Percentiles rank a stretch among this genome's conserved stretches.
These are phyloP conservation scores for Coleophora flavipennella DNA, from an alignment of 2,888 invertebrate species.

Conservation along the genomic window DNA sequence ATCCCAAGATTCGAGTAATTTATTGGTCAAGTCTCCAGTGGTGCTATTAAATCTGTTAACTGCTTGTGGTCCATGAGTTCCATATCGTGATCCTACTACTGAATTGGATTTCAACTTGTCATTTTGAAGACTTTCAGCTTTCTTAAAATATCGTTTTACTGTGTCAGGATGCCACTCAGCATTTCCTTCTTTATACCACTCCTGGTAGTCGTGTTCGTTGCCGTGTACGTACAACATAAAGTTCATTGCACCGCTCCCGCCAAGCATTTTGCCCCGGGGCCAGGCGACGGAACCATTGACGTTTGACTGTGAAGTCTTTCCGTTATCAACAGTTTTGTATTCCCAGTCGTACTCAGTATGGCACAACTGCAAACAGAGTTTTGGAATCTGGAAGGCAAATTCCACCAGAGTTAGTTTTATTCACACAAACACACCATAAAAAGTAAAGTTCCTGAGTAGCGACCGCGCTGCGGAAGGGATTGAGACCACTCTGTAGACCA, in stretches of 20 bases:
- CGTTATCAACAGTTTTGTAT: conserved; percentile 84
- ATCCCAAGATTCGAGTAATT: conserved; percentile 43
- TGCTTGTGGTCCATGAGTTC: conserved; percentile 51
- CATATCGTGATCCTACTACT: conserved; percentile 33
- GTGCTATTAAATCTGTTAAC: conserved; percentile 58
- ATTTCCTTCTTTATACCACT: conserved; percentile 62
- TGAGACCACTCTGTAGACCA: too few species aligned
- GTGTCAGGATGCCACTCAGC: conserved; percentile 66
- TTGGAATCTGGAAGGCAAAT: conserved; percentile 21
- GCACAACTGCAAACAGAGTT: too few species aligned
- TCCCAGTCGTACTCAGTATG: conserved; percentile 80
- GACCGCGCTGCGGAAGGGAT: too few species aligned
- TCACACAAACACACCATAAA: too few species aligned
- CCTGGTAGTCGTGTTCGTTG: too few species aligned
- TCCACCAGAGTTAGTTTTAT: conserved; percentile 16
- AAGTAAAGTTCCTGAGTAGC: too few species aligned
- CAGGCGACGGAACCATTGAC: conserved; percentile 41
- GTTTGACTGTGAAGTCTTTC: conserved; percentile 77
- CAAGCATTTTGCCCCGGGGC: conserved; percentile 76
- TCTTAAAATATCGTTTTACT: conserved; percentile 57
- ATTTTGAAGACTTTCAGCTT: conserved; percentile 67
- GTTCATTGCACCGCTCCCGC: conserved; percentile 71
- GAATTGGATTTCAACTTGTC: conserved; percentile 25
- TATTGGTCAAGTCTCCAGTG: conserved; percentile 29
- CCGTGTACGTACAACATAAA: conserved; percentile 73